A percentile compares a stretch with the other conserved stretches of the same genome.
Conservation (phyloP, 92 coral and sea anemone species). For the Zoanthus sansibaricus region DNA sequence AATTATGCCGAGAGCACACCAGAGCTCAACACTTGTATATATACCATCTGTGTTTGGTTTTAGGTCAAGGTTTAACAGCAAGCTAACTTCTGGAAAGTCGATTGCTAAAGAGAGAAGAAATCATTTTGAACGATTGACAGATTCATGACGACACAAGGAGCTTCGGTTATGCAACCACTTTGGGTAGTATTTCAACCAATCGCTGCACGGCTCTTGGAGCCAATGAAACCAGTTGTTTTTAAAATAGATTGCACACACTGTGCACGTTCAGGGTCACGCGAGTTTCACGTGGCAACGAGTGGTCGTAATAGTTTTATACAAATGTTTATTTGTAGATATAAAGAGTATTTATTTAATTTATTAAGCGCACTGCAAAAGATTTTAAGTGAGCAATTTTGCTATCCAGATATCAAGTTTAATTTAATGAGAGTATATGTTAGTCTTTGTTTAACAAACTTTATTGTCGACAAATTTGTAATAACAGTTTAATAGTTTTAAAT, state of each 20-base stretch:
- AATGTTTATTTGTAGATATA: slow-evolving; percentile 49
- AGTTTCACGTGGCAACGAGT: slow-evolving; percentile 41
- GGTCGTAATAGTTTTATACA: slow-evolving; percentile 45
- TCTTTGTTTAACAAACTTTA: slow-evolving; percentile 35
- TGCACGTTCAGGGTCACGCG: slow-evolving; percentile 25
- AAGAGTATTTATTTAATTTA: slow-evolving; percentile 50
- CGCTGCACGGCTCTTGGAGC: slow-evolving; percentile 16
- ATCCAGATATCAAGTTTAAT: slow-evolving; percentile 5
- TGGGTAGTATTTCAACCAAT: neutral
- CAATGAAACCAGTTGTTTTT: slow-evolving; percentile 20
- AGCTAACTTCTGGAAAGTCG: slow-evolving; percentile 30
- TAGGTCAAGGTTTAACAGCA: neutral
- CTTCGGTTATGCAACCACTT: neutral
- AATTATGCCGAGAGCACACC: neutral
- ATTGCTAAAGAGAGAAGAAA: neutral
- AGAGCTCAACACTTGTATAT: neutral
- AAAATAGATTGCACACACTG: slow-evolving; percentile 34
- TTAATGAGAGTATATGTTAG: neutral
- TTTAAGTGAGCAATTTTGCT: slow-evolving; percentile 21
- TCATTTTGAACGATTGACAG: neutral
- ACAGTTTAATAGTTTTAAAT: neutral
- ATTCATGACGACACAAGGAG: neutral
- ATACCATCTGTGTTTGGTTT: slow-evolving; percentile 12
- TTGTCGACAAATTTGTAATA: slow-evolving; percentile 31
- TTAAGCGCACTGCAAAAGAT: slow-evolving; percentile 24